Evolutionary conservation across 1,140 invertebrate genomes (phyloP), one percentile per base, ranked within the genome.

Genomic region (Drosophila watanabei): DNA sequence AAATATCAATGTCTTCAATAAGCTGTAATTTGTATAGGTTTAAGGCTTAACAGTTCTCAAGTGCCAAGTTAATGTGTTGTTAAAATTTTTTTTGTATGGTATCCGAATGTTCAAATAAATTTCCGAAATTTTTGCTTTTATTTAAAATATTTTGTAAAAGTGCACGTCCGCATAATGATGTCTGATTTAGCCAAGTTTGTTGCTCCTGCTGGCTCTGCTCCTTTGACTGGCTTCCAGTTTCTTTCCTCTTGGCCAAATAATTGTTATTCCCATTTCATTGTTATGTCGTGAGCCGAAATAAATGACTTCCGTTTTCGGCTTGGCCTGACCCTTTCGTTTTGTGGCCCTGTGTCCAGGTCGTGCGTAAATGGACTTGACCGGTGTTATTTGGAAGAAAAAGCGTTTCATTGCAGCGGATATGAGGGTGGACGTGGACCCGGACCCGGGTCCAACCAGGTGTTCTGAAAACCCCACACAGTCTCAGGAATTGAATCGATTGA

Each of bases 221-320:
- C 46, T 51, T 39, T 24, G 20, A 18, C 14, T 59, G 51, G 48
- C 71, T 30, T 61, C 20, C 41, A 57, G 35, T 60, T 51, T 43
- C n/a, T 52, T 45, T 66, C 33, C 35, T 43, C 28, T 52, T 60
- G 49, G 32, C 59, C 61, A 79, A 64, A 81, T 84, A 79, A 89
- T 75, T 85, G 70, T 80, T 65, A 70, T 70, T 59, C 66, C 70
- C 71, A 75, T 81, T 73, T 85, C 60, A 85, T 84, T 81, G 81
- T 85, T 76, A 57, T 79, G 70, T 72, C 70, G 71, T 68, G 62
- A 72, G 48, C 56, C 37, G 82, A 89, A 82, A 89, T 78, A 82
- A 90, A 76, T 68, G 68, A 89, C 86, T 89, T 89, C 85, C 86
- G 86, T 64, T 76, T 76, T 57, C 35, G 54, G 54, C 58, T 18